These are phyloP conservation scores for Coleophora deauratella DNA, from an alignment of 2,888 invertebrate genomes.

Conservation along the genomic window DNA sequence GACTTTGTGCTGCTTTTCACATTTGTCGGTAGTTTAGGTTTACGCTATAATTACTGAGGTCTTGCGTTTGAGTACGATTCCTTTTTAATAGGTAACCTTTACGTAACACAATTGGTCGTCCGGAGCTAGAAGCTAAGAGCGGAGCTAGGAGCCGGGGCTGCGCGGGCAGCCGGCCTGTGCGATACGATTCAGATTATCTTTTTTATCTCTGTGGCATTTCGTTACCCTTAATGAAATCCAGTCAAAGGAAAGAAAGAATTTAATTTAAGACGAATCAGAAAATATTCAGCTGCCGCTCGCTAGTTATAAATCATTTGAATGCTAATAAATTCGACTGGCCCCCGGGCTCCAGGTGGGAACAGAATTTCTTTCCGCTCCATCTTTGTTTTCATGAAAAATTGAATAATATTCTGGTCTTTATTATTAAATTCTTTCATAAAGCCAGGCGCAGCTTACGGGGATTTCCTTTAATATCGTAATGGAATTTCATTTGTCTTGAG, in stretches of 20 bases:
- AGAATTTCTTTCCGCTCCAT: conserved; percentile 62
- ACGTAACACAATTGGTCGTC: too few relatives aligned
- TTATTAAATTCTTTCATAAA: conserved; percentile 68
- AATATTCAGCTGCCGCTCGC: conserved; percentile 70
- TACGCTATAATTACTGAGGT: conserved; percentile 15
- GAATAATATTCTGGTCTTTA: conserved; percentile 65
- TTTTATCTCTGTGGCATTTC: conserved; percentile 62
- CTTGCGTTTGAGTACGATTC: conserved; percentile 6
- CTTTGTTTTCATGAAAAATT: conserved; percentile 65
- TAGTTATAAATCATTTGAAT: conserved; percentile 75
- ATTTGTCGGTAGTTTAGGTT: conserved; percentile 18
- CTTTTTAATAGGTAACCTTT: too few relatives aligned
- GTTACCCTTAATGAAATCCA: conserved; percentile 69
- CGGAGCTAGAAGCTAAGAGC: background rate
- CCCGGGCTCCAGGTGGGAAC: conserved; percentile 60
- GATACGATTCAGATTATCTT: conserved; percentile 49
- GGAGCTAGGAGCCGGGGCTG: background rate
- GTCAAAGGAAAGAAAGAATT: conserved; percentile 72
- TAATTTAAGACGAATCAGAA: conserved; percentile 73
- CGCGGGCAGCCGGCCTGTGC: conserved; percentile 14
- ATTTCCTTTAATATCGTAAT: conserved; percentile 64
- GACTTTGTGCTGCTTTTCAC: conserved; percentile 1
- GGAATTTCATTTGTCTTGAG: conserved; percentile 61
- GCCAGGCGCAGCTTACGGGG: conserved; percentile 54
- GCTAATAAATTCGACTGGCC: conserved; percentile 72